Evolutionary conservation across 2,888 invertebrate species (phyloP).

Genomic region (Dynastes tityus): DNA sequence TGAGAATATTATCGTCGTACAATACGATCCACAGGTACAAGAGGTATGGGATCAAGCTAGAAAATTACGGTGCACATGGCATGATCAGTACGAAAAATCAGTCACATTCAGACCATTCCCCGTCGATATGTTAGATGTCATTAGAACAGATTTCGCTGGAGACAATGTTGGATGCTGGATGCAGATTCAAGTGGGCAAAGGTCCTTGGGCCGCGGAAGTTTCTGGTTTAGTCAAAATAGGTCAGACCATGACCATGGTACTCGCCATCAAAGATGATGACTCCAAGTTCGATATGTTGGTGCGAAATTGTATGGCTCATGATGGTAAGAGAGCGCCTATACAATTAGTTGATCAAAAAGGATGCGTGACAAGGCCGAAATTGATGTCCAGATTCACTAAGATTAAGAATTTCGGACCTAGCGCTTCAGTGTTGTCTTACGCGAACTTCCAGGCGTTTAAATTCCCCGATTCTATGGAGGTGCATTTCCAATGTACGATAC

Average conservation of each 20-base stretch:
- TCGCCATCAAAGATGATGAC: conserved; percentile 95
- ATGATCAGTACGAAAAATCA: conserved; percentile 95
- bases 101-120: conserved; percentile 96
- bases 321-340: conserved; percentile 93
- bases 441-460: conserved; percentile 96
- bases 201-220: conserved; percentile 96
- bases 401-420: conserved; percentile 96
- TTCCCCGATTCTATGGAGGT: conserved; percentile 98
- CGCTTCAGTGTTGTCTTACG: conserved; percentile 92
- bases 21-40: conserved; percentile 94
- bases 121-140: conserved; percentile 95
- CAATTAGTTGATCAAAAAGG: conserved; percentile 94
- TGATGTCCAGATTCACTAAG: conserved; percentile 95
- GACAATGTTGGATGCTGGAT: conserved; percentile 98
- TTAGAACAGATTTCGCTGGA: conserved; percentile 94
- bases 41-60: conserved; percentile 95
- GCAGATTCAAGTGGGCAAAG: conserved; percentile 96
- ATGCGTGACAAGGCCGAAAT: conserved; percentile 91
- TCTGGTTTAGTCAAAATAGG: conserved; percentile 95
- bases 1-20: conserved; percentile 94
- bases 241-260: conserved; percentile 97
- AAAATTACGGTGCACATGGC: conserved; percentile 94
- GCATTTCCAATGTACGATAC: conserved; percentile 95
- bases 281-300: conserved; percentile 97
- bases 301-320: conserved; percentile 94